These are phyloP conservation scores for Mechanitis messenoides DNA, from an alignment of 2,888 invertebrate genomes.

Conservation along the genomic window DNA sequence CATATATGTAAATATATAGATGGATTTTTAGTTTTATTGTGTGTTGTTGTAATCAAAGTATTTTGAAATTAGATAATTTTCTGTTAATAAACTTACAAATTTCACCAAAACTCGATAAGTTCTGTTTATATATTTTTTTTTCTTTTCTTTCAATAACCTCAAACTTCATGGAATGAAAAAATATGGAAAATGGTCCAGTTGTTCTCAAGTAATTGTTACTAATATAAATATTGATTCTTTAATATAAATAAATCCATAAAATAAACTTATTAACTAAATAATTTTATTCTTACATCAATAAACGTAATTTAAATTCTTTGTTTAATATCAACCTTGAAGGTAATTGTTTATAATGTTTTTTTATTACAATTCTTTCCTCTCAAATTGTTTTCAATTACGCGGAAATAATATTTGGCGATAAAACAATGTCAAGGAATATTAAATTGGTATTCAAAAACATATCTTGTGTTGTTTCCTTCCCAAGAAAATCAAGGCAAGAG, in stretches of 20 bases:
- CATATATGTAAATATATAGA: too few relatives aligned
- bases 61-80: too few relatives aligned
- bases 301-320: not conserved
- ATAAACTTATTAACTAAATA: not conserved
- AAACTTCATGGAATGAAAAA: too few relatives aligned
- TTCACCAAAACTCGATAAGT: too few relatives aligned
- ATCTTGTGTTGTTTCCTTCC: constrained; percentile 41
- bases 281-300: not conserved
- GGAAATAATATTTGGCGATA: constrained; percentile 20
- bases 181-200: too few relatives aligned
- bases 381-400: constrained; percentile 16
- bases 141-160: too few relatives aligned
- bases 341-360: not conserved
- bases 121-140: too few relatives aligned
- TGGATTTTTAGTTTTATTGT: too few relatives aligned
- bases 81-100: too few relatives aligned
- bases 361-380: constrained; percentile 23
- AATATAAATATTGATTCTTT: too few relatives aligned
- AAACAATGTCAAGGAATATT: constrained; percentile 51
- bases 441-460: constrained; percentile 45
- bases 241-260: not conserved
- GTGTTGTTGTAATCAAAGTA: too few relatives aligned
- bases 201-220: too few relatives aligned
- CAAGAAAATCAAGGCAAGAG: constrained; percentile 38
- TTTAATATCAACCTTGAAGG: not conserved